phyloP scores from a whole-genome alignment of 2,113 vertebrate species.

The Crotophaga sulcirostris region DNA sequence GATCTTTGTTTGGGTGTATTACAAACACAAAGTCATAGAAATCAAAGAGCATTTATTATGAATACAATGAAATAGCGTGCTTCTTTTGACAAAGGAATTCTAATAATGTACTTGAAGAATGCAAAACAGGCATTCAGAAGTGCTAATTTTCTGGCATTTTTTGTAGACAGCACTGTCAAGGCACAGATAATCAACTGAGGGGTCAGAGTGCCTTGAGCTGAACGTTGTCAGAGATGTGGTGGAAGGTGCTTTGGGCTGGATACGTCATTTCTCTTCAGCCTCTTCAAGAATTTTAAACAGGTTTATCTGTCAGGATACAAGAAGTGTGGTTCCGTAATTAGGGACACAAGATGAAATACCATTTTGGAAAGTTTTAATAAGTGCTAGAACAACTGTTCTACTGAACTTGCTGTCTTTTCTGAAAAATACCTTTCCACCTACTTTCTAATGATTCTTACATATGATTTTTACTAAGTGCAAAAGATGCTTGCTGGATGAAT shows the following conservation, averaged over 20 bases:
- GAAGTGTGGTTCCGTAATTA: slow-evolving; percentile 64
- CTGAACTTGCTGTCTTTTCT: slow-evolving; percentile 51
- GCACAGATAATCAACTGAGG: slow-evolving; percentile 50
- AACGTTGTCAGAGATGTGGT: slow-evolving; percentile 35
- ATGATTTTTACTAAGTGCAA: slow-evolving; percentile 42
- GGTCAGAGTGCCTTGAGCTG: slow-evolving; percentile 50
- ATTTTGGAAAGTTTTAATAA: slow-evolving; percentile 69
- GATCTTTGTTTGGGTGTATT: slow-evolving; percentile 66
- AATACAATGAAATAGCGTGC: slow-evolving; percentile 59
- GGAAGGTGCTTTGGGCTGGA: slow-evolving; percentile 3
- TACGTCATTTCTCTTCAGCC: slow-evolving; percentile 12
- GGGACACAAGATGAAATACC: slow-evolving; percentile 51
- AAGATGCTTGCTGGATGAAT: slow-evolving; percentile 42
- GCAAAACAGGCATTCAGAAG: slow-evolving; percentile 64
- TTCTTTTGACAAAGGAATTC: slow-evolving; percentile 67
- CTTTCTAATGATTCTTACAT: slow-evolving; percentile 22
- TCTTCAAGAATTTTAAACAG: slow-evolving; percentile 68
- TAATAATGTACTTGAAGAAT: slow-evolving; percentile 69
- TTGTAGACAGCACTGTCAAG: slow-evolving; percentile 46
- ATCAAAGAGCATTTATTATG: slow-evolving; percentile 74
- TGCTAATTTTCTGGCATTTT: slow-evolving; percentile 65
- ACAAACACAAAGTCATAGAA: slow-evolving; percentile 66
- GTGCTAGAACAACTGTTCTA: slow-evolving; percentile 54
- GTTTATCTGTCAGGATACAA: slow-evolving; percentile 50
- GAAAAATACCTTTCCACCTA: slow-evolving; percentile 21